phyloP scores from a whole-genome alignment of 92 coral and sea anemone genomes.

The Paramuricea clavata region DNA sequence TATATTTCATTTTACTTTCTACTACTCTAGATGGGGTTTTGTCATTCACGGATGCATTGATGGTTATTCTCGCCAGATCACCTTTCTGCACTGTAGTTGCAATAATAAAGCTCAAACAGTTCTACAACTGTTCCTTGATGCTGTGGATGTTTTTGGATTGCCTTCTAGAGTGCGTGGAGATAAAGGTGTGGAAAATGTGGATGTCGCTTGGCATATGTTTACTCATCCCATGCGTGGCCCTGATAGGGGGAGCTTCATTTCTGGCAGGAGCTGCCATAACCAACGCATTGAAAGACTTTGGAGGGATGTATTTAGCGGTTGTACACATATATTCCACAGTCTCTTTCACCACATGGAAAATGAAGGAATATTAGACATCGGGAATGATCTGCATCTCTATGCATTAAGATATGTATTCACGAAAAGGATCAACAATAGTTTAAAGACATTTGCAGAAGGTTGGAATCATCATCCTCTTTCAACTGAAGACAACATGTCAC shows the following conservation, averaged over 20 bases:
- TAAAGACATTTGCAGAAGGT: slow-evolving; percentile 70
- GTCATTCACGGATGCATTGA: slow-evolving; percentile 72
- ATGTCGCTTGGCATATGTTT: slow-evolving; percentile 43
- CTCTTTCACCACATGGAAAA: slow-evolving; percentile 64
- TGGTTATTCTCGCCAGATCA: slow-evolving; percentile 67
- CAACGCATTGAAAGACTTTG: slow-evolving; percentile 35
- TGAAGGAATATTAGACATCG: slow-evolving; percentile 61
- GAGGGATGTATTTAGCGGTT: slow-evolving; percentile 64
- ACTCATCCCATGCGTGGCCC: neutral
- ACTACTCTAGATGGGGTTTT: slow-evolving; percentile 64
- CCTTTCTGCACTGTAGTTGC: slow-evolving; percentile 55
- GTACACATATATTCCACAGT: slow-evolving; percentile 54
- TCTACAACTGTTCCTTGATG: slow-evolving; percentile 52
- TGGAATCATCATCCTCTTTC: slow-evolving; percentile 77
- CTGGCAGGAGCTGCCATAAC: neutral
- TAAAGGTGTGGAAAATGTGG: slow-evolving; percentile 67
- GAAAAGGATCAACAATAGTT: slow-evolving; percentile 59
- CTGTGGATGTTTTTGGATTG: slow-evolving; percentile 68
- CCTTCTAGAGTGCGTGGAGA: slow-evolving; percentile 75
- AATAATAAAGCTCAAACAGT: slow-evolving; percentile 74
- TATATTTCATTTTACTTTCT: no score
- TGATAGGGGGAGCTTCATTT: neutral
- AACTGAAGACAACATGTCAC: slow-evolving; percentile 70
- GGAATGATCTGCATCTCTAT: slow-evolving; percentile 66
- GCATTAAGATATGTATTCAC: slow-evolving; percentile 63